These are phyloP conservation scores for Spodoptera picta DNA, from an alignment of 2,888 invertebrate genomes.

Conservation along the genomic window DNA sequence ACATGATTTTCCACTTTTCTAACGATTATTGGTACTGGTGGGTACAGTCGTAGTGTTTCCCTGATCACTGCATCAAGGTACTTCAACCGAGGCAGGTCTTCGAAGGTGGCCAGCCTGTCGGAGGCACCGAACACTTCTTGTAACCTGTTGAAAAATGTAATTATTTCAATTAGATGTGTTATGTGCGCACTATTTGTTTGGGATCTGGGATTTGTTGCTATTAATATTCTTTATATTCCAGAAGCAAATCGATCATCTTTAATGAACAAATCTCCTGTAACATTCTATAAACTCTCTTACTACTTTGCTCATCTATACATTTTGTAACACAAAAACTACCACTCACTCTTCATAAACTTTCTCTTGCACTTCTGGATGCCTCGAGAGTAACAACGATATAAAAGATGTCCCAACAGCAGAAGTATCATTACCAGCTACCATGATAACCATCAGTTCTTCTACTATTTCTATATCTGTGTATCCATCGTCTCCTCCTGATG, in stretches of 20 bases:
- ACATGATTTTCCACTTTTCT: slow-evolving; percentile 53
- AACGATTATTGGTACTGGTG: slow-evolving; percentile 54
- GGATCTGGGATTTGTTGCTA: no score
- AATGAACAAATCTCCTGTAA: no score
- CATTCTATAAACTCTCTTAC: no score
- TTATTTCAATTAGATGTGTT: no score
- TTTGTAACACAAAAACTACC: neutral
- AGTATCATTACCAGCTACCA: slow-evolving; percentile 61
- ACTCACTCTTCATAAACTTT: slow-evolving; percentile 67
- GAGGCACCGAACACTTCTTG: slow-evolving; percentile 47
- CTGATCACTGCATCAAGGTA: slow-evolving; percentile 58
- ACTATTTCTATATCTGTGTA: slow-evolving; percentile 56
- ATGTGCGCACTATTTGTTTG: no score
- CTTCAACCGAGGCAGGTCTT: slow-evolving; percentile 49
- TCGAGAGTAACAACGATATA: slow-evolving; percentile 57
- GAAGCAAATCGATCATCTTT: no score
- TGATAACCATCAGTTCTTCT: slow-evolving; percentile 58
- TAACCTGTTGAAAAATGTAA: slow-evolving; percentile 24
- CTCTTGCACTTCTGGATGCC: slow-evolving; percentile 63
- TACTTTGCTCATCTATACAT: no score
- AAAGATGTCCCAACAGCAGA: slow-evolving; percentile 61
- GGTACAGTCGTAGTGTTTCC: slow-evolving; percentile 58
- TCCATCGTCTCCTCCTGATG: slow-evolving; percentile 38
- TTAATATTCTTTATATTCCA: no score
- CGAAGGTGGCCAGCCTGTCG: slow-evolving; percentile 29